phyloP scores from a whole-genome alignment of 2,797 vertebrate species.

The Hybognathus amarus region DNA sequence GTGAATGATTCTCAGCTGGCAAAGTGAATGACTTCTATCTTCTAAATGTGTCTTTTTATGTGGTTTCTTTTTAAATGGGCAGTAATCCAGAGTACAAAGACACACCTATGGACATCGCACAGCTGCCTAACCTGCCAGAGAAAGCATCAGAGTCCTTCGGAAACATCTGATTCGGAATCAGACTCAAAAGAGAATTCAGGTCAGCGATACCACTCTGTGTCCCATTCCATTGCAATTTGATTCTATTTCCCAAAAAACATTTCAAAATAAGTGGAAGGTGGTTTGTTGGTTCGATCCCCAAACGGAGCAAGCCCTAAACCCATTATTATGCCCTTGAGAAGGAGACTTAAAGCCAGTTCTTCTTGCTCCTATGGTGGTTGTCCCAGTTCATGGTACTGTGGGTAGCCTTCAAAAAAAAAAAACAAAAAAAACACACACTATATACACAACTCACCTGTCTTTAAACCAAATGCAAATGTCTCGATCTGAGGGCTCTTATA shows the following conservation, averaged over 20 bases:
- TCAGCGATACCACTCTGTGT: conserved; percentile 64
- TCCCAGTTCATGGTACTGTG: background rate
- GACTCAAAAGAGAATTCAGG: conserved; percentile 99
- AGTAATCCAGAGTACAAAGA: conserved; percentile 97
- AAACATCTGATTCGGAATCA: conserved; percentile 96
- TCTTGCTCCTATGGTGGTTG: background rate
- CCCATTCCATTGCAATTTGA: background rate
- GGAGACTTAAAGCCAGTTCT: background rate
- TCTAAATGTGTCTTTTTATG: conserved; percentile 44
- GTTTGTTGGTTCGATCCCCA: background rate
- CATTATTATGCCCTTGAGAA: background rate
- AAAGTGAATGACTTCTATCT: conserved; percentile 50
- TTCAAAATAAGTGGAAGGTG: background rate
- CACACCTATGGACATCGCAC: conserved; percentile 94
- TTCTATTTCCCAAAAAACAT: background rate
- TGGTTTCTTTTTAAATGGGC: conserved; percentile 57
- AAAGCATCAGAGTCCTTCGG: conserved; percentile 95
- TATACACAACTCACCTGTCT: background rate
- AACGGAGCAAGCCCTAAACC: background rate
- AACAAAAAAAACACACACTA: too few relatives aligned
- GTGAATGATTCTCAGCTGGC: conserved; percentile 46
- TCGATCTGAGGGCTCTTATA: conserved; percentile 8
- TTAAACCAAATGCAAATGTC: conserved; percentile 5
- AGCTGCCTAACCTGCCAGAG: conserved; percentile 94
- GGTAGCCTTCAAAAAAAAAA: too few relatives aligned